Conservation (phyloP, 2,797 vertebrate genomes). For the Pachyuromys duprasi region DNA sequence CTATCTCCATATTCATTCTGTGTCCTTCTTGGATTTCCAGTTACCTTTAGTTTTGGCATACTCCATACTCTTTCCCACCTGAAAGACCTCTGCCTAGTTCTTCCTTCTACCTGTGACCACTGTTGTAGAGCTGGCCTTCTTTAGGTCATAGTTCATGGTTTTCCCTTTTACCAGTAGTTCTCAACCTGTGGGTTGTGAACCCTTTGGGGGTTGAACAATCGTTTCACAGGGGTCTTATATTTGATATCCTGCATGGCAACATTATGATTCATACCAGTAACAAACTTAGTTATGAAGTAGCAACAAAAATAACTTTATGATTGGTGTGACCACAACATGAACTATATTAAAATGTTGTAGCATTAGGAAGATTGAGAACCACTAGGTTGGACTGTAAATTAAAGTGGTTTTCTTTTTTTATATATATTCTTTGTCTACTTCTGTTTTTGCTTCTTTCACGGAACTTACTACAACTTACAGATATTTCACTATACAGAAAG, state of each 20-base stretch:
- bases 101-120: neutral
- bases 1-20: neutral
- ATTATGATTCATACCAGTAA: neutral
- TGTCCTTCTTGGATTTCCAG: neutral
- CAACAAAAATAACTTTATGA: neutral
- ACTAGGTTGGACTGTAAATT: neutral
- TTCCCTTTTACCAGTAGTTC: neutral
- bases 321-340: neutral
- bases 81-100: neutral
- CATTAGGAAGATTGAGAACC: neutral
- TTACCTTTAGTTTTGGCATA: neutral
- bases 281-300: neutral
- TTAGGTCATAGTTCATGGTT: neutral
- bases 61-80: neutral
- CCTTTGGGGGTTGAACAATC: neutral
- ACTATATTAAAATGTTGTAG: neutral
- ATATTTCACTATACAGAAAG: neutral
- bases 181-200: neutral
- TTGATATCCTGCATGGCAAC: neutral
- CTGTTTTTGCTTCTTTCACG: slow-evolving; percentile 17
- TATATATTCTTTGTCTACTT: neutral
- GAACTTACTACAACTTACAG: neutral
- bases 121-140: neutral
- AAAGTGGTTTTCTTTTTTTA: neutral
- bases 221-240: neutral